Evolutionary conservation across 1,140 invertebrate species (phyloP).

Genomic region (Bradynema listronoti): DNA sequence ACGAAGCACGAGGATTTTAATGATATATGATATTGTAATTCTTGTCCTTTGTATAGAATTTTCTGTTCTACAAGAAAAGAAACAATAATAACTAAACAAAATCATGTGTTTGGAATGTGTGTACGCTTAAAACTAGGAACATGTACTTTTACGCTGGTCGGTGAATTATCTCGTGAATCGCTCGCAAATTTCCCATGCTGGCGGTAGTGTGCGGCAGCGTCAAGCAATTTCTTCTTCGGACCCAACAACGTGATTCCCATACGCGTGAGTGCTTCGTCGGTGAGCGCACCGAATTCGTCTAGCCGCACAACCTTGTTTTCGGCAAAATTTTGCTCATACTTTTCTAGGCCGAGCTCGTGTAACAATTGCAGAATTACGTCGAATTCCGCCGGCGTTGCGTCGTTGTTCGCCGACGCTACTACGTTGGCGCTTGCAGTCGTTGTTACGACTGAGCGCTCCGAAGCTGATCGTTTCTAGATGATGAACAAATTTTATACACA

Average conservation of each 20-base stretch:
- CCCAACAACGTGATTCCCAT: slow-evolving; percentile 57
- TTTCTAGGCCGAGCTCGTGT: slow-evolving; percentile 58
- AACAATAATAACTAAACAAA: no score
- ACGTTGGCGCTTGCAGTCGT: background rate
- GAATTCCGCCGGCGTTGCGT: slow-evolving; percentile 1
- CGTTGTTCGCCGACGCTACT: background rate
- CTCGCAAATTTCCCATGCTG: no score
- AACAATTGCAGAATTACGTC: slow-evolving; percentile 28
- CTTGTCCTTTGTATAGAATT: no score
- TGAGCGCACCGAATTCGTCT: slow-evolving; percentile 62
- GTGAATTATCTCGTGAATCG: no score
- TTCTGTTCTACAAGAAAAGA: no score
- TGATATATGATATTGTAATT: no score
- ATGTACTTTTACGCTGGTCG: no score
- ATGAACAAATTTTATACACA: background rate
- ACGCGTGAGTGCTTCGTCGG: slow-evolving; percentile 62
- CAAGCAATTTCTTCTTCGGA: slow-evolving; percentile 16
- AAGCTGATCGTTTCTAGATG: background rate
- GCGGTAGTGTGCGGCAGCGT: no score
- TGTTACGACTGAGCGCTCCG: background rate
- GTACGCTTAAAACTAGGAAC: no score
- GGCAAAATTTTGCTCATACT: slow-evolving; percentile 60
- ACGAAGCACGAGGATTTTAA: no score
- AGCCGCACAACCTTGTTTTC: slow-evolving; percentile 62
- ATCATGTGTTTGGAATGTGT: no score